Percentiles rank a stretch among this genome's conserved stretches.
These are phyloP conservation scores for Jaculus jaculus DNA, from an alignment of 2,113 vertebrate species.

Conservation along the genomic window DNA sequence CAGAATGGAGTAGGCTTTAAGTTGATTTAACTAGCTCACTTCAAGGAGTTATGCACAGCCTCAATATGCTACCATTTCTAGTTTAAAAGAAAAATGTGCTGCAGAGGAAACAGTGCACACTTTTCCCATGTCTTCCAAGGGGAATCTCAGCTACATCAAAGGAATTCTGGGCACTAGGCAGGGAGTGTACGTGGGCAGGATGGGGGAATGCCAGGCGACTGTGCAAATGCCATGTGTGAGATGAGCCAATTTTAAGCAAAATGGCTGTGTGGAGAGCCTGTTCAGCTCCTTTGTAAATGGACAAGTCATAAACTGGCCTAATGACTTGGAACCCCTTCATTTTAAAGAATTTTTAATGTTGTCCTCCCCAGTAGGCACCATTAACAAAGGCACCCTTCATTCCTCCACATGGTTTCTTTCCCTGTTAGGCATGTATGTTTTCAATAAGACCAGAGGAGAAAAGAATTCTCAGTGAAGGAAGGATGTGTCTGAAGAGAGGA, in stretches of 20 bases:
- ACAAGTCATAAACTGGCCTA: slow-evolving; percentile 76
- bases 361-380: slow-evolving; percentile 76
- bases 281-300: slow-evolving; percentile 54
- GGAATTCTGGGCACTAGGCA: neutral
- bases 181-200: neutral
- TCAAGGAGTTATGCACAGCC: neutral
- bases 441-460: slow-evolving; percentile 39
- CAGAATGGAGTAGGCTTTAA: neutral
- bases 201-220: no score
- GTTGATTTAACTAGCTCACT: neutral
- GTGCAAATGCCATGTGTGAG: slow-evolving; percentile 19
- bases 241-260: slow-evolving; percentile 52
- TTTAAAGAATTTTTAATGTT: slow-evolving; percentile 78
- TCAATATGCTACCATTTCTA: neutral
- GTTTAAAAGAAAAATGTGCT: neutral
- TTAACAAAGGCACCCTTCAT: slow-evolving; percentile 49
- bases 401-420: slow-evolving; percentile 52
- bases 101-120: neutral
- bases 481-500: neutral
- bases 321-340: slow-evolving; percentile 78
- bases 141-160: neutral
- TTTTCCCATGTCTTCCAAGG: neutral
- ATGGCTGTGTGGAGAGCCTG: slow-evolving; percentile 48
- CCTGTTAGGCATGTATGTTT: slow-evolving; percentile 20
- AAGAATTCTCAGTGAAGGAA: slow-evolving; percentile 40